These are phyloP conservation scores for Babylonia areolata DNA, from an alignment of 1,140 invertebrate species.

Conservation along the genomic window DNA sequence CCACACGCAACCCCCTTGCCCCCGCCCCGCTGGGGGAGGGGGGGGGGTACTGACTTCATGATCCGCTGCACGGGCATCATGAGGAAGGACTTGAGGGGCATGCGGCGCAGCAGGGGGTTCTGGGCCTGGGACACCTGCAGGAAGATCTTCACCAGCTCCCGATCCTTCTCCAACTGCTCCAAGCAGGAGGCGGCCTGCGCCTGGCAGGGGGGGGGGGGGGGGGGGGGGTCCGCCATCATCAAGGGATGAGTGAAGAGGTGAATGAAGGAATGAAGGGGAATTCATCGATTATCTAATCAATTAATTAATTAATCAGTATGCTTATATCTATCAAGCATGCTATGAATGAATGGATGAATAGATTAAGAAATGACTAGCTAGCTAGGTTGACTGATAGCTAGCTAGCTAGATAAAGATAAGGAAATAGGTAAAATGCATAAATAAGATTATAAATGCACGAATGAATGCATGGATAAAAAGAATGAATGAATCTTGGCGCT, in stretches of 20 bases:
- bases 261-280: too few species aligned
- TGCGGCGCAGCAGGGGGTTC: constrained; percentile 91
- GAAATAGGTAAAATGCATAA: too few species aligned
- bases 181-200: constrained; percentile 91
- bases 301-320: not conserved
- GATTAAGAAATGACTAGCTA: too few species aligned
- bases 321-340: too few species aligned
- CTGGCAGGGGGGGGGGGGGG: constrained; percentile 78
- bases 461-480: too few species aligned
- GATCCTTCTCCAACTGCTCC: constrained; percentile 95
- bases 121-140: constrained; percentile 97
- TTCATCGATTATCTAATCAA: not conserved
- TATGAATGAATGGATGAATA: too few species aligned
- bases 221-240: not conserved
- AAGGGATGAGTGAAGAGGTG: not conserved
- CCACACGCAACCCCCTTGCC: not conserved
- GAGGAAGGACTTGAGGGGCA: constrained; percentile 97
- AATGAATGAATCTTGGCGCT: too few species aligned
- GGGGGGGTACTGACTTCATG: constrained; percentile 81
- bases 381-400: too few species aligned
- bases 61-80: constrained; percentile 83
- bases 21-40: too few species aligned
- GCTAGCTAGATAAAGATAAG: too few species aligned
- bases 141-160: constrained; percentile 95
- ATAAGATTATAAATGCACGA: too few species aligned